A percentile compares a stretch with the other conserved stretches of the same genome.
Conservation (phyloP, 2,888 invertebrate genomes). For the Epistrophella euchroma region DNA sequence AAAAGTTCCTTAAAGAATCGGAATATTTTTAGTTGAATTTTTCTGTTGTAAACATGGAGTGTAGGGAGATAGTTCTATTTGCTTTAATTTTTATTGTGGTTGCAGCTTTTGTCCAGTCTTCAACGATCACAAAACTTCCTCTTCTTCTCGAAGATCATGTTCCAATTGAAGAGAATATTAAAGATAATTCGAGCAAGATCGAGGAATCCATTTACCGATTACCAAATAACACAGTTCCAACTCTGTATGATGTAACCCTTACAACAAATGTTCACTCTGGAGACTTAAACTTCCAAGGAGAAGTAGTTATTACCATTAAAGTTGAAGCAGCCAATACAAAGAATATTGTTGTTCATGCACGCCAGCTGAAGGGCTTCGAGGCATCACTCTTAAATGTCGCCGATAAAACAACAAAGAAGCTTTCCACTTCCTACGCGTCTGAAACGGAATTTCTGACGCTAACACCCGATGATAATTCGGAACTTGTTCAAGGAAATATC, state of each 20-base stretch:
- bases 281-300: conserved; percentile 82
- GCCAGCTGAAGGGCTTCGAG: conserved; percentile 37
- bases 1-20: background rate
- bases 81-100: background rate
- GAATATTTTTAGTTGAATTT: background rate
- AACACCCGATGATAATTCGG: conserved; percentile 27
- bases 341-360: conserved; percentile 81
- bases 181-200: background rate
- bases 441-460: conserved; percentile 48
- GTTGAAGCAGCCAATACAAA: conserved; percentile 83
- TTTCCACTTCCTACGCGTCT: background rate
- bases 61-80: background rate
- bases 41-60: background rate
- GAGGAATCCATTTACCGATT: conserved; percentile 83
- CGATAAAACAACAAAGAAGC: background rate
- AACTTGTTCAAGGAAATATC: conserved; percentile 64
- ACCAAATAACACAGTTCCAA: conserved; percentile 85
- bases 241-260: conserved; percentile 85
- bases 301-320: conserved; percentile 84
- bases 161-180: background rate
- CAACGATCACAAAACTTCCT: background rate
- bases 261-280: conserved; percentile 78
- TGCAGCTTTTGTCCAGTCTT: background rate
- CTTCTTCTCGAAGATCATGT: background rate
- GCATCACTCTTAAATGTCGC: background rate